phyloP scores from a whole-genome alignment of 1,140 invertebrate genomes.

The Carposina sasakii region DNA sequence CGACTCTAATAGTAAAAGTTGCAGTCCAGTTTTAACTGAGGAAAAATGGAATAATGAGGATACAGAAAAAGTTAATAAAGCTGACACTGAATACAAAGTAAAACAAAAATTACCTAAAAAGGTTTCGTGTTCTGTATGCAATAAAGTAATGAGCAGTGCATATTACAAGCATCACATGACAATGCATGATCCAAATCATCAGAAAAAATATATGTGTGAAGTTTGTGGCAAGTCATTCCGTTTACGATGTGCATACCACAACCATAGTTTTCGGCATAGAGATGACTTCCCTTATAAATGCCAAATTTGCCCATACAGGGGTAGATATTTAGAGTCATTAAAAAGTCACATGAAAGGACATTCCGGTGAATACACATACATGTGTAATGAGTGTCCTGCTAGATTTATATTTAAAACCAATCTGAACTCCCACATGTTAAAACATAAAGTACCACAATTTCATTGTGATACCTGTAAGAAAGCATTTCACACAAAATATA shows the following conservation, averaged over 20 bases:
- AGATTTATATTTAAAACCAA: constrained; percentile 70
- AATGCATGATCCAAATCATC: constrained; percentile 45
- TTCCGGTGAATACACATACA: constrained; percentile 67
- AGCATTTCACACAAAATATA: constrained; percentile 49
- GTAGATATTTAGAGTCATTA: constrained; percentile 47
- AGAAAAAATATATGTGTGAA: constrained; percentile 59
- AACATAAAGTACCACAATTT: constrained; percentile 51
- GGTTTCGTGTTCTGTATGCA: constrained; percentile 53
- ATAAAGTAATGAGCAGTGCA: constrained; percentile 47
- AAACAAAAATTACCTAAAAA: constrained; percentile 25
- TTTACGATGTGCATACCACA: constrained; percentile 52
- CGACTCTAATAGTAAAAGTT: too few species aligned
- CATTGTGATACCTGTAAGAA: constrained; percentile 57
- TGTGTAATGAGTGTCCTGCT: constrained; percentile 70
- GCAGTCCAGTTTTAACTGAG: too few species aligned
- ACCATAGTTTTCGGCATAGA: constrained; percentile 53
- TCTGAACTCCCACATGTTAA: constrained; percentile 65
- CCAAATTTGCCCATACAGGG: constrained; percentile 56
- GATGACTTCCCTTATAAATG: constrained; percentile 61
- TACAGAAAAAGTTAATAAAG: neutral
- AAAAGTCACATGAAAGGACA: constrained; percentile 70
- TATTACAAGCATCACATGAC: constrained; percentile 57
- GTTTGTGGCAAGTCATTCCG: constrained; percentile 61
- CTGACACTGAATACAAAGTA: constrained; percentile 23
- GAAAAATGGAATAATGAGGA: too few species aligned